Evolutionary conservation across 2,113 vertebrate species (phyloP).

Genomic region (Tamias sibiricus): DNA sequence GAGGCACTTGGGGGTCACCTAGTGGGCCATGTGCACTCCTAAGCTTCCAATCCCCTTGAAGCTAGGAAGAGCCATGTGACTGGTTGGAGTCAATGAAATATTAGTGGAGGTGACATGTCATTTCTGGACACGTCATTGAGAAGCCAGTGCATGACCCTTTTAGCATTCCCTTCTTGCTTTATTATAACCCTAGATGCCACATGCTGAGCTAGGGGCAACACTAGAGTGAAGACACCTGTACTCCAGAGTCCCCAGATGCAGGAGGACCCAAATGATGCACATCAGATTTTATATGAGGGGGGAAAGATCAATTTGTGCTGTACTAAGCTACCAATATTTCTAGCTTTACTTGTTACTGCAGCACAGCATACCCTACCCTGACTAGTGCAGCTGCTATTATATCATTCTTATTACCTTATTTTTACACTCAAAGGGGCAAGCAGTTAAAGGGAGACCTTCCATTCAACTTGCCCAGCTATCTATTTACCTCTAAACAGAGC

Average conservation of each 20-base stretch:
- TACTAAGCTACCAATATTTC: not conserved
- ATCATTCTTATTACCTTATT: not conserved
- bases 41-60: not conserved
- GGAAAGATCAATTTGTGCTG: not conserved
- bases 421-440: not conserved
- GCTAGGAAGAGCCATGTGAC: not conserved
- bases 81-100: not conserved
- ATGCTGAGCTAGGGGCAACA: not conserved
- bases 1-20: not conserved
- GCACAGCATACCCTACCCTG: not conserved
- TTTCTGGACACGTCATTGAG: not conserved
- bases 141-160: not conserved
- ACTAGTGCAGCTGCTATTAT: accelerated
- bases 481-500: not conserved
- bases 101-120: not conserved
- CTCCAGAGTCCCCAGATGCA: not conserved
- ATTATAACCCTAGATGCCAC: not conserved
- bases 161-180: not conserved
- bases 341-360: not conserved
- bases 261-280: too few species aligned
- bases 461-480: not conserved
- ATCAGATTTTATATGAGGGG: not conserved
- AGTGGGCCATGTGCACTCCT: not conserved
- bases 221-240: not conserved
- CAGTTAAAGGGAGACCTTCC: not conserved